Base-by-base conservation (phyloP, 2,888 invertebrate species). In the Tillus elongatus region DNA sequence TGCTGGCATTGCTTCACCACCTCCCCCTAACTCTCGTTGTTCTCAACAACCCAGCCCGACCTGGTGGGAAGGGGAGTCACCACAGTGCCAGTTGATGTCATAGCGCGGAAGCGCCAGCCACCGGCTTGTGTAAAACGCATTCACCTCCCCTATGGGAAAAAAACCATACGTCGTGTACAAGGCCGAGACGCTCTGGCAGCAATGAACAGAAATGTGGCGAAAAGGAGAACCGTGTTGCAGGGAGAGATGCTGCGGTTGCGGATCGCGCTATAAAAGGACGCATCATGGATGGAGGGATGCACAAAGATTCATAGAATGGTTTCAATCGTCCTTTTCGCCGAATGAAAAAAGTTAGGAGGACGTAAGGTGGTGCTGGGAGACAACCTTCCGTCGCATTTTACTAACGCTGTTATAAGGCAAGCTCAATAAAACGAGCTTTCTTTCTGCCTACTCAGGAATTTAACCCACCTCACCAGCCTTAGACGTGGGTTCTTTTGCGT, bases 101-200 rank as follows among this genome's bases (percentile, higher is more conserved):
- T n/a, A n/a, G n/a, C n/a, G n/a, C n/a, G n/a, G n/a, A n/a, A n/a
- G n/a, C n/a, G n/a, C n/a, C n/a, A n/a, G n/a, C n/a, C n/a, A n/a
- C n/a, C n/a, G n/a, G n/a, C n/a, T n/a, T n/a, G n/a, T n/a, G n/a
- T n/a, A n/a, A n/a, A n/a, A n/a, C n/a, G n/a, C n/a, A n/a, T n/a
- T n/a, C n/a, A n/a, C n/a, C n/a, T n/a, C n/a, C n/a, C n/a, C n/a
- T n/a, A n/a, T n/a, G n/a, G n/a, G n/a, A n/a, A n/a, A n/a, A n/a
- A n/a, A n/a, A 14, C 54, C 52, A 13, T 61, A 58, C 44, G 50
- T 60, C 4, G 54, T 61, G n/a, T 61, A 59, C 42, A 58, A 60
- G 39, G 38, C 33, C 14, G 30, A 34, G n/a, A 29, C 41, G 14
- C n/a, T 40, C 9, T 33, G 29, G 10, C 14, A 41, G 24, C 24